phyloP scores from a whole-genome alignment of 2,797 vertebrate genomes.

The Dermochelys coriacea region DNA sequence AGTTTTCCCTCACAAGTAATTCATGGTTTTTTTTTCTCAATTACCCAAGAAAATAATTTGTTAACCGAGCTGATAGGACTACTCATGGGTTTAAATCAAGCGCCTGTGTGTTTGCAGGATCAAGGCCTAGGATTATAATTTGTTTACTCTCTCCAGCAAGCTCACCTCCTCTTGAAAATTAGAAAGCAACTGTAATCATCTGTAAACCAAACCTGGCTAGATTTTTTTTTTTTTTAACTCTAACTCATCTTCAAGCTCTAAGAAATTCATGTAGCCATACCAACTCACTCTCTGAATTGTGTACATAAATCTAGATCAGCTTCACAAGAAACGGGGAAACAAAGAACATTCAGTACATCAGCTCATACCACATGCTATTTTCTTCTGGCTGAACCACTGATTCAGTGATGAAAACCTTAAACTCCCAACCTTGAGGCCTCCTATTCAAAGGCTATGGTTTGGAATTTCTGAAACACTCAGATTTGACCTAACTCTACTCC shows the following conservation, averaged over 20 bases:
- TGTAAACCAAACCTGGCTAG: not conserved
- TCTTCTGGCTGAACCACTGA: not conserved
- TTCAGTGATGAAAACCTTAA: not conserved
- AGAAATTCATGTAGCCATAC: not conserved
- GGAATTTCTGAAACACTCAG: not conserved
- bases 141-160: accelerated
- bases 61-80: not conserved
- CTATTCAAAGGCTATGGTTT: not conserved
- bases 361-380: not conserved
- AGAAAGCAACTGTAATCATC: not conserved
- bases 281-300: not conserved
- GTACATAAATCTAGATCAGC: not conserved
- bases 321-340: not conserved
- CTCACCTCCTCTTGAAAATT: not conserved
- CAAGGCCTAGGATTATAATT: not conserved
- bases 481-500: not conserved
- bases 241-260: too few species aligned
- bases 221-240: not conserved
- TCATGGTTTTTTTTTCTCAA: not conserved
- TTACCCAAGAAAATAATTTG: not conserved
- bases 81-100: not conserved
- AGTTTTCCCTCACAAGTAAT: not conserved
- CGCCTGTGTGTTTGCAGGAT: not conserved
- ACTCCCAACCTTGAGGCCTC: not conserved
- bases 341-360: not conserved